A percentile compares a stretch with the other conserved stretches of the same genome.
Conservation (phyloP, 2,797 vertebrate genomes). For the Coregonus ussuriensis region DNA sequence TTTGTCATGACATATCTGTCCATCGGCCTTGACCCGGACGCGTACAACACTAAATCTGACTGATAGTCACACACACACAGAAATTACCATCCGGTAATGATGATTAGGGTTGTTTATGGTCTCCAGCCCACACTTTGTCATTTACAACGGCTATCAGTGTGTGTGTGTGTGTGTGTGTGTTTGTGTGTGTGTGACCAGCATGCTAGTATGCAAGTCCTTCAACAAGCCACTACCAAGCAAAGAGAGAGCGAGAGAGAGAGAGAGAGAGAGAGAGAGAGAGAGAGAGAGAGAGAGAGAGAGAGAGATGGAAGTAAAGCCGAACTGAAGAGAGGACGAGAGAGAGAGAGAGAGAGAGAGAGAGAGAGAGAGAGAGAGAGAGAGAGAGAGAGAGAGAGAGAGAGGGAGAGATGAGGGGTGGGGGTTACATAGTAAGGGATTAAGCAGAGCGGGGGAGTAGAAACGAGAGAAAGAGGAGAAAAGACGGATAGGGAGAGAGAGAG, state of each 20-base stretch:
- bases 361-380: background rate
- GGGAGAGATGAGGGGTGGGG: background rate
- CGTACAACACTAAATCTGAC: slow-evolving; percentile 55
- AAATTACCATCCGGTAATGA: slow-evolving; percentile 62
- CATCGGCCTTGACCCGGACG: slow-evolving; percentile 62
- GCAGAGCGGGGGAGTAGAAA: no score
- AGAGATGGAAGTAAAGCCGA: background rate
- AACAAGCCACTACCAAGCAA: slow-evolving; percentile 29
- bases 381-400: background rate
- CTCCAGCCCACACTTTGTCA: slow-evolving; percentile 56
- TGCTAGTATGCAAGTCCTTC: background rate
- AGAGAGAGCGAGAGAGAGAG: slow-evolving; percentile 5
- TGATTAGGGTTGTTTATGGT: slow-evolving; percentile 67
- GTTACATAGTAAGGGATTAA: background rate
- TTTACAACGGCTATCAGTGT: slow-evolving; percentile 28
- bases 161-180: background rate
- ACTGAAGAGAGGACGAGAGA: background rate
- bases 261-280: background rate
- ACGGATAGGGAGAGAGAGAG: background rate
- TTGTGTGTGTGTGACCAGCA: slow-evolving; percentile 3
- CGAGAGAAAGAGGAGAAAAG: no score
- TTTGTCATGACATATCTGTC: slow-evolving; percentile 64
- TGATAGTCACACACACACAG: slow-evolving; percentile 13
- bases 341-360: no score
- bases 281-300: background rate